Base-by-base conservation (phyloP, 2,888 invertebrate species). In the Lasioglossum leucozonium region DNA sequence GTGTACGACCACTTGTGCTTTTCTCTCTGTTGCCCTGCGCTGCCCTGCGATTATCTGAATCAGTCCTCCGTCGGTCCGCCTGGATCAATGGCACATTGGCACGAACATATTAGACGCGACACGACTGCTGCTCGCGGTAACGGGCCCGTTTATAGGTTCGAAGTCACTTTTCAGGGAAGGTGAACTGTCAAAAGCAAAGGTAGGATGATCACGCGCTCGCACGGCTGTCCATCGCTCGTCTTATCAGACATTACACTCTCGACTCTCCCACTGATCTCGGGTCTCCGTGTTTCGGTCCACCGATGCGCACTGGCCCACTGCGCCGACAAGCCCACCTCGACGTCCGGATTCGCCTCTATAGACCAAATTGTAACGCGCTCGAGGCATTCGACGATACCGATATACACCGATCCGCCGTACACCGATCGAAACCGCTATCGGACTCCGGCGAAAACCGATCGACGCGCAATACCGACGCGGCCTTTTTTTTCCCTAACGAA, bases 231-330 rank as follows among this genome's bases (percentile, higher is more conserved):
- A 91, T 92, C 91, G 91, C 88, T 91, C 87, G 89, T 91, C 91
- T 93, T 93, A 93, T 93, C 93, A 94, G 93, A 88, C 93, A 90
- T 93, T 92, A 93, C 91, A 92, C 93, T 92, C 91, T 82, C 87
- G 77, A 77, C 84, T 90, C 83, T 88, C 85, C 85, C 82, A 88
- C 87, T 89, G 87, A 79, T 87, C 77, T 85, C 71, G 79, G 62
- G 72, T 81, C 76, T 76, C 84, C 78, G 79, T 79, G 69, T 77
- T 81, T 86, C 88, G 83, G 80, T 69, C 81, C 86, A 81, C 83
- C 85, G 44, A 76, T 89, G 93, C 90, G 92, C 92, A 91, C 34
- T 79, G 69, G 67, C 77, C 62, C 72, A 69, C 65, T 72, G 83
- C 89, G 83, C 89, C 65, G 65, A 83, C 74, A 34, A 65, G 65